phyloP scores from a whole-genome alignment of 2,113 vertebrate genomes.

The Eptesicus fuscus region DNA sequence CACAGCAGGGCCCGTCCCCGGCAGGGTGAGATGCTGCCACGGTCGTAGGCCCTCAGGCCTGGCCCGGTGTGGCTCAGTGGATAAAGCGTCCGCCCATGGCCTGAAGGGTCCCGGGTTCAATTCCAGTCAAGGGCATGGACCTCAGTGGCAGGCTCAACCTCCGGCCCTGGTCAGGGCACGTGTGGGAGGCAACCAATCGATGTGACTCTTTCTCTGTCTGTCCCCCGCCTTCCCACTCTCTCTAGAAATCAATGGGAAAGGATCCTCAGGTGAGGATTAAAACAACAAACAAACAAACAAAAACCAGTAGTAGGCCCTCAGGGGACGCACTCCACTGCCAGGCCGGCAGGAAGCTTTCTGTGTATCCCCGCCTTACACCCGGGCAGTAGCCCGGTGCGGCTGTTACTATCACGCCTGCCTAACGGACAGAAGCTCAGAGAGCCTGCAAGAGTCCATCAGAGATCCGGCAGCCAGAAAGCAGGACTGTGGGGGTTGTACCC shows the following conservation, averaged over 20 bases:
- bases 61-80: no score
- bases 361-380: neutral
- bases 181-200: no score
- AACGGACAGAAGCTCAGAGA: neutral
- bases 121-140: no score
- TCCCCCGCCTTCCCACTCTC: no score
- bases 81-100: accelerated
- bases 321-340: neutral
- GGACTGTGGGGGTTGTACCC: neutral
- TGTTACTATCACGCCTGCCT: neutral
- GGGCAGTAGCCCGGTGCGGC: neutral
- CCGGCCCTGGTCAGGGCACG: no score
- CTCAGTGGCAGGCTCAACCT: no score
- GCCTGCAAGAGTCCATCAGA: neutral
- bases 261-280: no score
- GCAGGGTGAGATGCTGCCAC: neutral
- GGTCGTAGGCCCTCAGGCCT: no score
- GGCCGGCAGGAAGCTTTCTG: neutral
- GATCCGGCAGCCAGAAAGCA: neutral
- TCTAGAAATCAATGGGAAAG: no score
- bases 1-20: neutral
- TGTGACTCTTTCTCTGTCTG: no score
- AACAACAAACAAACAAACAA: no score
- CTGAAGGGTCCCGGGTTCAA: no score
- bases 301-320: neutral